Percentiles rank a stretch among this genome's conserved stretches.
Conservation (phyloP, 2,797 vertebrate genomes). For the Sarcoramphus papa region DNA sequence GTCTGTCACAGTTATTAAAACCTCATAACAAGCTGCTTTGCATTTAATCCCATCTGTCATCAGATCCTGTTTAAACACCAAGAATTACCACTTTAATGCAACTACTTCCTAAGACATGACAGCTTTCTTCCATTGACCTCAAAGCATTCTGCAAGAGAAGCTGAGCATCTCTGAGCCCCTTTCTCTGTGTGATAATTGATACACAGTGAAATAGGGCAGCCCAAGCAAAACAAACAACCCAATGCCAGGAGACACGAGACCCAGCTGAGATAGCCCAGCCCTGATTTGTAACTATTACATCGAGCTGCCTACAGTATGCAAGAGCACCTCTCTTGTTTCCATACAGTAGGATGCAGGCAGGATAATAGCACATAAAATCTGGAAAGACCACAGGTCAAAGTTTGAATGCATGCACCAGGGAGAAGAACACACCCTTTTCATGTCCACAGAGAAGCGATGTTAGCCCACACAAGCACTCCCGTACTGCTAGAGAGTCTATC, state of each 20-base stretch:
- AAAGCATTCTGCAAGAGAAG: not conserved
- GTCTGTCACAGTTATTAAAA: constrained; percentile 56
- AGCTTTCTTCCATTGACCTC: constrained; percentile 13
- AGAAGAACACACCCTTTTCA: not conserved
- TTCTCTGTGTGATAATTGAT: not conserved
- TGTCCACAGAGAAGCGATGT: not conserved
- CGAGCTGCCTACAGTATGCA: not conserved
- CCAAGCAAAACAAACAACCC: not conserved
- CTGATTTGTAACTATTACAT: not conserved
- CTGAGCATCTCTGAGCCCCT: not conserved
- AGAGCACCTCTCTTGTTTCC: not conserved
- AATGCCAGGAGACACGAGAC: not conserved
- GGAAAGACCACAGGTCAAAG: not conserved
- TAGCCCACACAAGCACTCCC: not conserved
- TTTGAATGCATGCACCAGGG: not conserved
- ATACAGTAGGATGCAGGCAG: not conserved
- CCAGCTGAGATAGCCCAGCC: not conserved
- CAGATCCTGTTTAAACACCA: constrained; percentile 43
- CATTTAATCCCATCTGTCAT: constrained; percentile 59
- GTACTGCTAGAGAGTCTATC: not conserved
- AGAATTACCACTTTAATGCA: constrained; percentile 30
- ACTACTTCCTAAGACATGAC: not conserved
- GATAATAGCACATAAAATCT: not conserved
- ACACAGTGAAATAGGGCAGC: not conserved
- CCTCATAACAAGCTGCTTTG: constrained; percentile 37